A percentile compares a stretch with the other conserved stretches of the same genome.
These are phyloP conservation scores for Pogona vitticeps DNA, from an alignment of 2,113 vertebrate species.

Conservation along the genomic window DNA sequence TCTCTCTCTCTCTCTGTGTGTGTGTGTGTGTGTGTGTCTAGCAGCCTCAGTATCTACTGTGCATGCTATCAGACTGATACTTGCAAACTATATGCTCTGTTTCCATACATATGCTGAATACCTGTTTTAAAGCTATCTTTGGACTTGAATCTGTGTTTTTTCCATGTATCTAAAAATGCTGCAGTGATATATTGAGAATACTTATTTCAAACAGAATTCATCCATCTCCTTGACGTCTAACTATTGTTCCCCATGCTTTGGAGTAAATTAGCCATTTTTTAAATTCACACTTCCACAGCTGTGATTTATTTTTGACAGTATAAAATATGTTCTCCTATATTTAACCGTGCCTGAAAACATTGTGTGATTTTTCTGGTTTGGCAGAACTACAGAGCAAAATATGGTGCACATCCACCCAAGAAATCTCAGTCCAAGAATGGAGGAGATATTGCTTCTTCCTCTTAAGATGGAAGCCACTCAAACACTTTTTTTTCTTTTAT, in stretches of 20 bases:
- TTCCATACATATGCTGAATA: neutral
- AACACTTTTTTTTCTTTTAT: too few relatives aligned
- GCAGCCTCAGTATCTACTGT: too few relatives aligned
- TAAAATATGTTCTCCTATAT: neutral
- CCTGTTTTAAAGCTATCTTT: neutral
- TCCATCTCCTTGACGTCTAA: neutral
- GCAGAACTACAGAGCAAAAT: neutral
- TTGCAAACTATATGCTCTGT: neutral
- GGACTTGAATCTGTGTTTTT: neutral
- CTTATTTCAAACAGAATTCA: neutral
- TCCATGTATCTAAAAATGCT: neutral
- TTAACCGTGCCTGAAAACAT: neutral
- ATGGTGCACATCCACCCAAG: neutral
- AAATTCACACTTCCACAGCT: neutral
- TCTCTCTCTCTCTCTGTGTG: too few relatives aligned
- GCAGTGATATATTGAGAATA: neutral
- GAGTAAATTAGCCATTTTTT: neutral
- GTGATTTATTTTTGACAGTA: conserved; percentile 11
- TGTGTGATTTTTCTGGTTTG: neutral
- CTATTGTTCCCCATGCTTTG: neutral
- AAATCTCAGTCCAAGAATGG: neutral
- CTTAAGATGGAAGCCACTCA: neutral
- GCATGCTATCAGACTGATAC: neutral
- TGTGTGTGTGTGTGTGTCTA: too few relatives aligned
- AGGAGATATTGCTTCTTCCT: neutral